Conservation (phyloP, 2,797 vertebrate species). For the Galagoides demidoff region DNA sequence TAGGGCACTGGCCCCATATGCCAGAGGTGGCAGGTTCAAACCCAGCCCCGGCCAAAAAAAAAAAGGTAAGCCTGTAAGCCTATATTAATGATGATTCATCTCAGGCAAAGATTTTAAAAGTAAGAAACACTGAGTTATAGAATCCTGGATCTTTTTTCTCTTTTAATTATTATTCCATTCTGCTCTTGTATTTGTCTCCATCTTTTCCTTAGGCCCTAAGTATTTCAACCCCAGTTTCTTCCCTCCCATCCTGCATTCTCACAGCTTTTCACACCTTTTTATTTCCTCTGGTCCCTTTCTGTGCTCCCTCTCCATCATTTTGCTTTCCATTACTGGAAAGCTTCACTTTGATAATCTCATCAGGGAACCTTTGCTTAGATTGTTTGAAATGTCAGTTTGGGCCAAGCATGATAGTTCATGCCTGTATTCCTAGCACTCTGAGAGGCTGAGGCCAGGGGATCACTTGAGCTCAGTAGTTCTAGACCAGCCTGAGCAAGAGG, state of each 20-base stretch:
- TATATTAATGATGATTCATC: background rate
- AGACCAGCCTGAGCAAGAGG: no score
- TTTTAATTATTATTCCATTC: background rate
- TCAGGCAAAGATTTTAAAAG: background rate
- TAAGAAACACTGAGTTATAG: background rate
- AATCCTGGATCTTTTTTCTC: background rate
- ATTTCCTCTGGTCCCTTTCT: background rate
- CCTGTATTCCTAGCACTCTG: no score
- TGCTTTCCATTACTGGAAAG: background rate
- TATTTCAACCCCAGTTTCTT: background rate
- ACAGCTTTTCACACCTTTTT: background rate
- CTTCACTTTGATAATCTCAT: background rate
- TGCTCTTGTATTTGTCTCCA: background rate
- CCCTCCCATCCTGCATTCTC: background rate
- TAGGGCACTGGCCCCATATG: no score
- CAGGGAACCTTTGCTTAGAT: background rate
- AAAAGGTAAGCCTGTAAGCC: no score
- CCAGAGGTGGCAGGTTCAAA: no score
- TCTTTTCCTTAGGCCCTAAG: background rate
- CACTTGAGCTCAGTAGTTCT: no score
- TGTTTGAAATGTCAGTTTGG: background rate
- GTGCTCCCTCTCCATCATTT: background rate
- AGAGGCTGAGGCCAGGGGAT: no score
- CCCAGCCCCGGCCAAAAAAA: no score
- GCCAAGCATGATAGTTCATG: no score